These are phyloP conservation scores for Protonemura montana DNA, from an alignment of 2,888 invertebrate genomes.

Conservation along the genomic window DNA sequence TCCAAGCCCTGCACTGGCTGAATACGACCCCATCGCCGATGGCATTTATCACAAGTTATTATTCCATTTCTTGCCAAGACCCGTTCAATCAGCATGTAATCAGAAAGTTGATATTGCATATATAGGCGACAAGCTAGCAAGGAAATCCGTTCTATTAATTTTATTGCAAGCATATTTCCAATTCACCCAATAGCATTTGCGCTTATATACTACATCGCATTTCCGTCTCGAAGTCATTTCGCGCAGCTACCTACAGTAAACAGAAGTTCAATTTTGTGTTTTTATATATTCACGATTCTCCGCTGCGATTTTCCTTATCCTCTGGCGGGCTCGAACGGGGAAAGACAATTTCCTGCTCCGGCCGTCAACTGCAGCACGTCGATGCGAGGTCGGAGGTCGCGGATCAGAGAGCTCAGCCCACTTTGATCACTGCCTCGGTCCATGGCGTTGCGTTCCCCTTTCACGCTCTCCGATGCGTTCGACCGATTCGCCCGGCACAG, in stretches of 20 bases:
- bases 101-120: slow-evolving; percentile 12
- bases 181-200: neutral
- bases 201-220: neutral
- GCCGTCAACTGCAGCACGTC: neutral
- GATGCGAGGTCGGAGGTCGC: neutral
- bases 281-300: neutral
- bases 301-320: neutral
- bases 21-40: neutral
- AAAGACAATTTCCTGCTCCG: neutral
- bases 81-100: slow-evolving; percentile 12
- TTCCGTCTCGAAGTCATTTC: neutral
- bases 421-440: neutral
- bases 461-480: neutral
- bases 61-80: slow-evolving; percentile 7
- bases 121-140: neutral
- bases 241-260: neutral
- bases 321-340: neutral
- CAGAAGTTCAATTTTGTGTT: neutral
- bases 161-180: neutral
- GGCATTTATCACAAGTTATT: slow-evolving; percentile 4
- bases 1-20: neutral
- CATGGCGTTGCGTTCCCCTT: neutral
- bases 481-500: neutral
- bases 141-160: neutral
- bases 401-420: neutral